Evolutionary conservation across 2,797 vertebrate genomes (phyloP).

Genomic region (Channallabes apus): DNA sequence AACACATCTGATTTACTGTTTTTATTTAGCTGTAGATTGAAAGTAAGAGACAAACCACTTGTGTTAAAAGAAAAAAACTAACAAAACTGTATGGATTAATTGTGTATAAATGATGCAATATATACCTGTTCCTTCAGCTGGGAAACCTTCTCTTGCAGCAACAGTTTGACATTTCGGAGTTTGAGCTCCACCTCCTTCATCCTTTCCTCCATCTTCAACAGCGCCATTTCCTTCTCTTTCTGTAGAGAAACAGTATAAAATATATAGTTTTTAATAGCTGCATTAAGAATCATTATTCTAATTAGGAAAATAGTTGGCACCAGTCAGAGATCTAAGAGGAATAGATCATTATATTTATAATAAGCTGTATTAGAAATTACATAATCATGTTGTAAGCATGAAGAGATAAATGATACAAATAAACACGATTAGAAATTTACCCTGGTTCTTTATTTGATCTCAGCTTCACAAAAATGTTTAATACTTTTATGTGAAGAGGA

Average conservation of each 20-base stretch:
- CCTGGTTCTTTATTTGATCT: constrained; percentile 68
- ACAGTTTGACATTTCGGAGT: constrained; percentile 87
- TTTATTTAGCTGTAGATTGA: constrained; percentile 75
- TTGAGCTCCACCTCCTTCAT: constrained; percentile 92
- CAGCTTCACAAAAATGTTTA: constrained; percentile 52
- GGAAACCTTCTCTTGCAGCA: constrained; percentile 91
- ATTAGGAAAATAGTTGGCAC: neutral
- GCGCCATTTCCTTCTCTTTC: constrained; percentile 71
- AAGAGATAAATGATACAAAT: neutral
- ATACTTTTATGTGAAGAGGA: constrained; percentile 54
- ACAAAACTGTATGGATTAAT: neutral
- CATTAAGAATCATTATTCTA: neutral
- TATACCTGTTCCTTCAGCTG: constrained; percentile 93
- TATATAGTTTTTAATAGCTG: constrained; percentile 27
- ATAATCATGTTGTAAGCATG: neutral
- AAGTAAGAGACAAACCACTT: neutral
- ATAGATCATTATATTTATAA: neutral
- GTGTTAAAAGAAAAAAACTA: neutral
- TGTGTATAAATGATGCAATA: neutral
- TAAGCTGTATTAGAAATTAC: neutral
- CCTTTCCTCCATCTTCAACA: constrained; percentile 85
- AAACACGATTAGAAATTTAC: constrained; percentile 31
- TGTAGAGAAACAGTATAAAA: constrained; percentile 61
- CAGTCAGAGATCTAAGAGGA: neutral
- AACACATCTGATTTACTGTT: constrained; percentile 83